Evolutionary conservation across 2,113 vertebrate genomes (phyloP), one percentile per base, ranked within the genome.

Genomic region (Oreotragus oreotragus): DNA sequence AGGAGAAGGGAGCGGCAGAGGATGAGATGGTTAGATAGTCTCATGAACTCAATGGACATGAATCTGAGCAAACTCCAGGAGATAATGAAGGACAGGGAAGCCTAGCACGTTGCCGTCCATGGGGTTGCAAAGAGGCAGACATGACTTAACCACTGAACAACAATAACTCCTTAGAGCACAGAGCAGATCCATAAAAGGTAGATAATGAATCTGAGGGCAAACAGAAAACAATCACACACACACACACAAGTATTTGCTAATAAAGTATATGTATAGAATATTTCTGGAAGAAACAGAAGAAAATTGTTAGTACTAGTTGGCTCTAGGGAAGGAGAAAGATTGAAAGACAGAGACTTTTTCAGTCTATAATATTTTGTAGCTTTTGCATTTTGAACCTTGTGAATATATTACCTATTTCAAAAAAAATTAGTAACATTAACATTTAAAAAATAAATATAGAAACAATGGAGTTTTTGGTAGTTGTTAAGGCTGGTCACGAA

Each of bases 371-470:
- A 64, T 87, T 87, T 87, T 76, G 14, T 39, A 85, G 14, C 51
- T 95, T 89, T 70, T 64, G 53, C 76, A 76, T 76, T 55, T 87
- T 62, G 30, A 76, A 55, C 4, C 25, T 55, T 7, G 36, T 73
- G 28, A 73, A 12, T 92, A 45, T 39, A 70, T 53, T 28, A 55
- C 30, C 27, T 79, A 79, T 97, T 95, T 97, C 15, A 30, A 95
- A 93, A 95, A 93, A 92, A 85, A 28, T 27, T 79, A 49, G 19
- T 53, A 81, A 25, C 5, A 58, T 66, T 70, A 92, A 30, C 47
- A 60, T 81, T 85, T 83, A 5, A 45, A 45, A 81, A 53, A 80
- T 19, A 87, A 76, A 47, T 36, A 0, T 23, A 60, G 79, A 60
- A 10, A 49, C 28, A 33, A 83, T 83, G 39, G 39, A 66, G 14